Evolutionary conservation across 2,113 vertebrate genomes (phyloP).

Genomic region (Laticauda colubrina): DNA sequence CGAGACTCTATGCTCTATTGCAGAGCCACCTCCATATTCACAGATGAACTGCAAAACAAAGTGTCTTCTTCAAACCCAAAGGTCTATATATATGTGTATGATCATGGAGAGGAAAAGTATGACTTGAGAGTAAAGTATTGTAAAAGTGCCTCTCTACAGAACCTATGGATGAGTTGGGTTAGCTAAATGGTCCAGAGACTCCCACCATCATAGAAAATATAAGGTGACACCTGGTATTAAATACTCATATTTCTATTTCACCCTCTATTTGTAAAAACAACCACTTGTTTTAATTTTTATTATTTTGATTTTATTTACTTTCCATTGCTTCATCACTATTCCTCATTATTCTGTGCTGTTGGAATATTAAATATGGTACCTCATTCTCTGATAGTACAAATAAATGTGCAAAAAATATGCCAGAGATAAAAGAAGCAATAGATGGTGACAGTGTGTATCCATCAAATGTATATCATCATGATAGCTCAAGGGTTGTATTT

Average conservation of each 20-base stretch:
- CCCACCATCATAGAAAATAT: not conserved
- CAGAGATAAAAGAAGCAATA: not conserved
- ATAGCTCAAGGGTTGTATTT: not conserved
- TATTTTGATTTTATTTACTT: not conserved
- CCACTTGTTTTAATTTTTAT: not conserved
- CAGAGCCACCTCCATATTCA: too few species aligned
- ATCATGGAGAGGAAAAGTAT: not conserved
- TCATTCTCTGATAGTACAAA: not conserved
- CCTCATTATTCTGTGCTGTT: not conserved
- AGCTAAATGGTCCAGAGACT: not conserved
- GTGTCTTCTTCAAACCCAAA: too few species aligned
- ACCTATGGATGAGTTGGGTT: not conserved
- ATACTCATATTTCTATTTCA: not conserved
- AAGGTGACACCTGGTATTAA: not conserved
- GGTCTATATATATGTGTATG: too few species aligned
- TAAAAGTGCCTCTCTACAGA: not conserved
- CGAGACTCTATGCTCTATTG: too few species aligned
- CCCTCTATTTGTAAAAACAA: not conserved
- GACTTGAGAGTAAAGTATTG: not conserved
- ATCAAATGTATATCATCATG: not conserved
- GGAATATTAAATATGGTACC: not conserved
- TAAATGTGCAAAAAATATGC: not conserved
- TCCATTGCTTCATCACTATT: not conserved
- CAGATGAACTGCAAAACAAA: too few species aligned
- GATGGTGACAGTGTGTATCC: not conserved